Evolutionary conservation across 2,888 invertebrate species (phyloP), one percentile per base, ranked within the genome.

Genomic region (Drosophila percnosoma): DNA sequence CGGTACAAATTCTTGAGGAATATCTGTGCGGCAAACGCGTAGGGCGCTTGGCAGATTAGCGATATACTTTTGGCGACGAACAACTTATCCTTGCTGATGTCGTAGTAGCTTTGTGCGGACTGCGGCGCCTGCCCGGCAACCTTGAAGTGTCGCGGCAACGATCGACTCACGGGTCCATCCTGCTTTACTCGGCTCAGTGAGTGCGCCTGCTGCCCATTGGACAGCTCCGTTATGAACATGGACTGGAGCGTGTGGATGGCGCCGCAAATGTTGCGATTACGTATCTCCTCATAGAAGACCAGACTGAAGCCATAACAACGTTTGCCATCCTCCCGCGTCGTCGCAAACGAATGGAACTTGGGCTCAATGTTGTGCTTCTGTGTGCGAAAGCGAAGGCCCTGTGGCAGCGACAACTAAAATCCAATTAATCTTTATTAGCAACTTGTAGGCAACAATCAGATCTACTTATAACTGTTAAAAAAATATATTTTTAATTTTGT

Each of bases 1-100:
- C 96, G 96, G 94, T 97, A 97, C 86, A 98, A 95, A 94, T 97
- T 97, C 91, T 95, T 96, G 92, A 99, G 95, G 94, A 98, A 97
- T 91, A 96, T 94, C 93, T 96, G 96, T 66, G 97, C 96, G 78
- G 98, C 97, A 93, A 96, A 95, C 58, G 98, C 96, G 93, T 98
- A 98, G 34, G 99, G 98, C 87, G 97, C 95, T 93, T 98, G 98
- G 91, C 98, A 97, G 89, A 99, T 96, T 76, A 99, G 95, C 80
- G 97, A 97, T 92, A 99, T 97, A 93, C 97, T 97, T 95, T 99
- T 99, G 86, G 98, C 97, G 91, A 99, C 99, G 94, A 96, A 98
- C 78, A 99, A 95, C 93, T 97, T 97, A 94, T 99, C 99, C 94
- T 98, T 98, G 93, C 96, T 95, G 91, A 97, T 96, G 94, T 99